phyloP scores from a whole-genome alignment of 2,888 invertebrate genomes.

The Lutraria lutraria region DNA sequence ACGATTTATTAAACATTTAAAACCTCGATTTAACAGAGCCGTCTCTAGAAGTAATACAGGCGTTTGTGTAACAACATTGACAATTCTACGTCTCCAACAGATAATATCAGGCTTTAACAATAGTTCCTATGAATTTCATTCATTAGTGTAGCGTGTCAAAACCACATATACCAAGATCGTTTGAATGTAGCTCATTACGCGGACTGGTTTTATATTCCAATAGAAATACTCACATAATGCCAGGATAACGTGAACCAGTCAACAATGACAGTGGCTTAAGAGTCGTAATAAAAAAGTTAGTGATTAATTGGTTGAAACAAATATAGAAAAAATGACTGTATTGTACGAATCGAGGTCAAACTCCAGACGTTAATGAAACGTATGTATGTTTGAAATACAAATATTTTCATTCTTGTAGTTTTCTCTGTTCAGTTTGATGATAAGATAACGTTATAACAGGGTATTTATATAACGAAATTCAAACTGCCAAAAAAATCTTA shows the following conservation, averaged over 20 bases:
- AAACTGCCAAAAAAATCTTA: too few species aligned
- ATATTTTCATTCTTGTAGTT: too few species aligned
- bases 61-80: conserved; percentile 5
- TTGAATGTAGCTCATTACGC: conserved; percentile 12
- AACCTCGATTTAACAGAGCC: background rate
- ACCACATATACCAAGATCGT: conserved; percentile 11
- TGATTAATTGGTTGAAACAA: background rate
- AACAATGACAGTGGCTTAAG: background rate
- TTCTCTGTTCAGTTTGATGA: too few species aligned
- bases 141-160: conserved; percentile 30
- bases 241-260: background rate
- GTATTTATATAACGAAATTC: too few species aligned
- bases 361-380: background rate
- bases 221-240: conserved; percentile 2
- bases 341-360: background rate
- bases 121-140: conserved; percentile 20
- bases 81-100: conserved; percentile 3
- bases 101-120: background rate
- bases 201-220: background rate
- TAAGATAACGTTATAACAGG: too few species aligned
- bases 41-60: background rate
- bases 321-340: background rate
- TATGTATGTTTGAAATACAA: background rate
- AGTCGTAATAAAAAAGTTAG: conserved; percentile 1
- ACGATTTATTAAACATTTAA: background rate